phyloP scores from a whole-genome alignment of 2,797 vertebrate species.

The Chiloscyllium punctatum region DNA sequence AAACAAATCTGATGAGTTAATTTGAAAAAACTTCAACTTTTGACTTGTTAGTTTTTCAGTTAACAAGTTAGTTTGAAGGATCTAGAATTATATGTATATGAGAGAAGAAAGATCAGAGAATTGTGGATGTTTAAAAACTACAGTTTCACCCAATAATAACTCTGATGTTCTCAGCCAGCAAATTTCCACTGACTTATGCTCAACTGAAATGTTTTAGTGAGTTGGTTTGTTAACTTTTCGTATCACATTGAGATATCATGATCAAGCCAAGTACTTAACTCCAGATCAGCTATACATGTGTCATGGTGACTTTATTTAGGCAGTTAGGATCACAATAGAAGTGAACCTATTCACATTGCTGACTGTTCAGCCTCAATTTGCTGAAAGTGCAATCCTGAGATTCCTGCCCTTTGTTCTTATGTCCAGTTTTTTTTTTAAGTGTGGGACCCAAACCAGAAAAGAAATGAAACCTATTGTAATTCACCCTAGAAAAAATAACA shows the following conservation, averaged over 20 bases:
- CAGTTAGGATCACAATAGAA: not conserved
- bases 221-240: not conserved
- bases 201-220: not conserved
- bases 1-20: not conserved
- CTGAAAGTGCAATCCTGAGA: not conserved
- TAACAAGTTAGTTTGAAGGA: not conserved
- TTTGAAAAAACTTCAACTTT: not conserved
- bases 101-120: not conserved
- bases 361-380: not conserved
- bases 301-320: not conserved
- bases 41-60: too few species aligned
- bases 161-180: not conserved
- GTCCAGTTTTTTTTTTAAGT: not conserved
- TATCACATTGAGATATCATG: not conserved
- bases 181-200: not conserved
- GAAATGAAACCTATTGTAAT: not conserved
- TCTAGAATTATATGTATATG: not conserved
- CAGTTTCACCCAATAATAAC: not conserved
- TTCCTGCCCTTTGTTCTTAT: too few species aligned
- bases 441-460: not conserved
- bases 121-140: not conserved
- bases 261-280: not conserved
- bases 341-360: not conserved
- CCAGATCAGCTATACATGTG: not conserved
- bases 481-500: not conserved